Conservation (phyloP, 2,113 vertebrate species). For the Syrrhaptes paradoxus region DNA sequence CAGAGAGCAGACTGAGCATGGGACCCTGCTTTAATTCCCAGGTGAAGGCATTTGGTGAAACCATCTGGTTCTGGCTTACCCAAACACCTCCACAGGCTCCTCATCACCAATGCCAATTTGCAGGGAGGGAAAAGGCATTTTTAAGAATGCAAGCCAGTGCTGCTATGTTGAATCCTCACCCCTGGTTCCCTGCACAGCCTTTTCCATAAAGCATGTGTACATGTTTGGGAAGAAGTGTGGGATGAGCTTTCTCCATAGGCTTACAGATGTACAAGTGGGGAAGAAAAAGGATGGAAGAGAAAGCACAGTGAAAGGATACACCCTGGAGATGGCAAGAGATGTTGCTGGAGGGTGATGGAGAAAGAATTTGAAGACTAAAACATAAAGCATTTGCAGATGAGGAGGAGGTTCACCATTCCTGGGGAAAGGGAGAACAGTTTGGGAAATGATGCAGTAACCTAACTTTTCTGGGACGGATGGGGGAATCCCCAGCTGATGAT, state of each 20-base stretch:
- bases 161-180: not conserved
- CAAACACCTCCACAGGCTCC: not conserved
- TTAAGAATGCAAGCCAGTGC: too few species aligned
- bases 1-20: not conserved
- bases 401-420: not conserved
- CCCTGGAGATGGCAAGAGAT: not conserved
- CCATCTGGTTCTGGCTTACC: not conserved
- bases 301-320: not conserved
- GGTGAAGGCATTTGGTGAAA: not conserved
- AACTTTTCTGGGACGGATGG: not conserved
- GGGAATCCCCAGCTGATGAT: not conserved
- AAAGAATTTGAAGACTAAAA: not conserved
- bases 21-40: not conserved
- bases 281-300: not conserved
- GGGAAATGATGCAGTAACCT: not conserved
- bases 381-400: not conserved
- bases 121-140: not conserved
- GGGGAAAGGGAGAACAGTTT: not conserved
- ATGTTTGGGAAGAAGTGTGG: fast-evolving
- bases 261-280: not conserved
- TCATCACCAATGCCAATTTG: not conserved
- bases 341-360: not conserved
- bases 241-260: not conserved
- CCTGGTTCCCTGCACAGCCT: not conserved
- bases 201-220: not conserved